Percentiles rank a stretch among this genome's conserved stretches.
These are phyloP conservation scores for Mustelus asterias DNA, from an alignment of 2,113 vertebrate genomes.

Conservation along the genomic window DNA sequence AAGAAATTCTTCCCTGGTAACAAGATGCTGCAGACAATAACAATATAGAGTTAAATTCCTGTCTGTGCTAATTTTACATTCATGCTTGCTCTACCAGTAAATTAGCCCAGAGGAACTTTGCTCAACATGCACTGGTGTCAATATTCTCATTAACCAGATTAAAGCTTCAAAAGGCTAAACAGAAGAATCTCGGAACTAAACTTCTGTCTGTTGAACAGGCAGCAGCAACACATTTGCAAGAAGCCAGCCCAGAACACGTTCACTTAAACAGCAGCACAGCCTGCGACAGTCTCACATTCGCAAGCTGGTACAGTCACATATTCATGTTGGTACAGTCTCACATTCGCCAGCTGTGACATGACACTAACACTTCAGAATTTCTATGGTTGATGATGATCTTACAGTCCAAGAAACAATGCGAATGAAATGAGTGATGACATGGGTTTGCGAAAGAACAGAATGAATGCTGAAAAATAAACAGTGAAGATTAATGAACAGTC, in stretches of 20 bases:
- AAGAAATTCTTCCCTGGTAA: neutral
- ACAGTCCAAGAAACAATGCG: conserved; percentile 40
- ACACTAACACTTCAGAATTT: neutral
- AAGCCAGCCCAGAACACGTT: conserved; percentile 1
- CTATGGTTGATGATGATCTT: conserved; percentile 43
- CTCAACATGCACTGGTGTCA: neutral
- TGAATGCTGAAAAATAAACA: conserved; percentile 42
- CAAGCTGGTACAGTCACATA: neutral
- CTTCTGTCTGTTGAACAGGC: neutral
- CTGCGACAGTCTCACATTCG: neutral
- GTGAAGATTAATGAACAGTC: conserved; percentile 32
- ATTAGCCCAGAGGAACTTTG: neutral
- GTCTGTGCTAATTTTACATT: conserved; percentile 16
- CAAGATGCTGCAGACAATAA: neutral
- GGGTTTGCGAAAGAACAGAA: conserved; percentile 36
- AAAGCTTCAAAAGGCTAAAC: neutral
- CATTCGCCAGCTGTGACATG: rapidly evolving
- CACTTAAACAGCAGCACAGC: neutral
- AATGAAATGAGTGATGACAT: conserved; percentile 40
- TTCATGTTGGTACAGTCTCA: neutral
- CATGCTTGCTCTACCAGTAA: neutral
- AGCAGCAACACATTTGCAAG: neutral
- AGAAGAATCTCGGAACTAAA: neutral
- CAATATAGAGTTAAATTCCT: neutral
- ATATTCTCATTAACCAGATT: neutral